Percentiles rank a stretch among this genome's conserved stretches.
These are phyloP conservation scores for Sesamia inferens DNA, from an alignment of 2,888 invertebrate genomes.

Conservation along the genomic window DNA sequence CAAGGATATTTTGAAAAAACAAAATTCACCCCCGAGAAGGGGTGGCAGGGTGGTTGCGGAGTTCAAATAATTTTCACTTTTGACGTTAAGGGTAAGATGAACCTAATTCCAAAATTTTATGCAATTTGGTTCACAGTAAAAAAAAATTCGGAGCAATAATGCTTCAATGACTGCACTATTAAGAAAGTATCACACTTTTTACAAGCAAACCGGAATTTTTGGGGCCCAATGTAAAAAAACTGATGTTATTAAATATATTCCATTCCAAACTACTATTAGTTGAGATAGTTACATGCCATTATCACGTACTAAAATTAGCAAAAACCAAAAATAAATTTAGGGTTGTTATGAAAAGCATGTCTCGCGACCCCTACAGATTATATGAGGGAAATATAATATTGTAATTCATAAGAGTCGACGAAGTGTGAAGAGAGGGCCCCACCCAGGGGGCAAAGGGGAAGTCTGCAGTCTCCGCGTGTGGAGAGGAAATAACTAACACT, in stretches of 20 bases:
- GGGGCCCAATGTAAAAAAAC: conserved; percentile 31
- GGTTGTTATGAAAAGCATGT: conserved; percentile 26
- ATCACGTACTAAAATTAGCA: conserved; percentile 10
- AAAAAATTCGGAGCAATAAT: too few relatives aligned
- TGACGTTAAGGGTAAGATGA: too few relatives aligned
- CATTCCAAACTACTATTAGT: conserved; percentile 21
- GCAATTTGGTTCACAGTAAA: too few relatives aligned
- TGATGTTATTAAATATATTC: conserved; percentile 30
- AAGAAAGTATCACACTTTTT: too few relatives aligned
- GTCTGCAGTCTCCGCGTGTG: conserved; percentile 2
- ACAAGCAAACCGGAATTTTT: too few relatives aligned
- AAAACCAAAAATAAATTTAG: conserved; percentile 31
- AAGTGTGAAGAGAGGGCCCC: conserved; percentile 47
- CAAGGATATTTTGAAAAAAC: too few relatives aligned
- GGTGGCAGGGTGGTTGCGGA: too few relatives aligned
- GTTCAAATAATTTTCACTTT: too few relatives aligned
- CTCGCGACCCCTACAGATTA: conserved; percentile 31
- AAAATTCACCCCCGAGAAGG: too few relatives aligned
- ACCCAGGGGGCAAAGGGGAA: conserved; percentile 14
- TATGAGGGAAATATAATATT: conserved; percentile 46
- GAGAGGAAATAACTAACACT: conserved; percentile 39
- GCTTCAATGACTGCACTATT: too few relatives aligned
- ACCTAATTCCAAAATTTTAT: too few relatives aligned
- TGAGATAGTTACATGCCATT: conserved; percentile 2
- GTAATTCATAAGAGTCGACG: conserved; percentile 48